Conservation (phyloP, 1,140 invertebrate genomes). For the Berghia stephanieae region DNA sequence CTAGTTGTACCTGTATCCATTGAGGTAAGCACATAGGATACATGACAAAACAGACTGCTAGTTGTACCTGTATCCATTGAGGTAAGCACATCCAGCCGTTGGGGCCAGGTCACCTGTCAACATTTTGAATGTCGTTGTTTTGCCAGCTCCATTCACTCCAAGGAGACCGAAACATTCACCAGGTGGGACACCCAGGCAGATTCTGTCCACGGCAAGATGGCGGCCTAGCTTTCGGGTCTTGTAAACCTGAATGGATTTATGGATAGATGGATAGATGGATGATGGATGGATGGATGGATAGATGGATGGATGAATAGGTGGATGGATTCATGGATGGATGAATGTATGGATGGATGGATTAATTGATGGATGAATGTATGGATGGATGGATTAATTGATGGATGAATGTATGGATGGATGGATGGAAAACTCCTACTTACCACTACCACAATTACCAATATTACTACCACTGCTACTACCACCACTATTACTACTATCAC, state of each 20-base stretch:
- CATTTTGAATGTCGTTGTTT: constrained; percentile 87
- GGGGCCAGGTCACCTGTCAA: constrained; percentile 76
- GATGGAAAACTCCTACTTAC: neutral
- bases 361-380: too few species aligned
- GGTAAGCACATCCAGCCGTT: constrained; percentile 72
- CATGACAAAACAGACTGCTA: neutral
- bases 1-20: neutral
- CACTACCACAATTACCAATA: too few species aligned
- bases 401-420: too few species aligned
- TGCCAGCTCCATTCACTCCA: constrained; percentile 87
- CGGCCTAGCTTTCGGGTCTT: constrained; percentile 54
- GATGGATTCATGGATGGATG: too few species aligned
- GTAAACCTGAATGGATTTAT: constrained; percentile 55
- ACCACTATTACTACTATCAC: too few species aligned
- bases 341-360: too few species aligned
- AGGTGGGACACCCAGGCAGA: constrained; percentile 77
- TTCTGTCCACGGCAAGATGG: constrained; percentile 74
- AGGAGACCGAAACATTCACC: constrained; percentile 87
- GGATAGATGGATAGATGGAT: too few species aligned
- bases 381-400: too few species aligned
- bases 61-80: constrained; percentile 64
- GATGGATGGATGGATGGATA: too few species aligned
- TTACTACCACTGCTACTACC: too few species aligned
- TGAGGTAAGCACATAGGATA: neutral
- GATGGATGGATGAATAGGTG: too few species aligned